Evolutionary conservation across 1,140 invertebrate genomes (phyloP), one percentile per base, ranked within the genome.

Genomic region (Ganaspis sp.): DNA sequence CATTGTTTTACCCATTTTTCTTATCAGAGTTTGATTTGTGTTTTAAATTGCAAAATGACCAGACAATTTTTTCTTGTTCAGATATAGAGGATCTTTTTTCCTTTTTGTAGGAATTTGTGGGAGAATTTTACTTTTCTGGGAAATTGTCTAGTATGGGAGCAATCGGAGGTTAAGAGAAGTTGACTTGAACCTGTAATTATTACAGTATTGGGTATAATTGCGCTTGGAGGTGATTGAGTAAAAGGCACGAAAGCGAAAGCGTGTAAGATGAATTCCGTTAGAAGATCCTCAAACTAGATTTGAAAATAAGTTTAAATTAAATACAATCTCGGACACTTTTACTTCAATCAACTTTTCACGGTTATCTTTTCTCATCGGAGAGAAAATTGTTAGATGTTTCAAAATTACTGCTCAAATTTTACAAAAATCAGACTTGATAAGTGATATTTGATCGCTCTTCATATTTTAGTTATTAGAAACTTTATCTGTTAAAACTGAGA

Each of bases 231-330:
- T 34, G 23, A 64, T 58, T 58, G 11, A 64, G 23, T 64, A 64
- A 15, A 64, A 64, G 11, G 15, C 9, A 64, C 23, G 21, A 64
- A 64, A 64, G 23, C 11, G 58, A 64, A 64, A 64, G 26, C 58
- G 58, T 64, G 19, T 23, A 54, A 21, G 53, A 1, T 3, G n/a
- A 23, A 58, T 34, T 34, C 29, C 21, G 12, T 15, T 26, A 4
- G 21, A 29, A 26, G 21, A 64, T 23, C 54, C 11, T 12, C 54
- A 64, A 23, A 64, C 5, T 26, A 6, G 23, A 29, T 64, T 64
- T 26, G 23, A 29, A 64, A 26, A n/a, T n/a, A 64, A 26, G 12
- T 29, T 29, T 64, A 29, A 64, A 64, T 64, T 64, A 64, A 64
- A 64, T 29, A 64, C 58, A 29, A 49, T 49, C 58, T 64, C 58